These are phyloP conservation scores for Nestor notabilis DNA, from an alignment of 2,113 vertebrate species.

Conservation along the genomic window DNA sequence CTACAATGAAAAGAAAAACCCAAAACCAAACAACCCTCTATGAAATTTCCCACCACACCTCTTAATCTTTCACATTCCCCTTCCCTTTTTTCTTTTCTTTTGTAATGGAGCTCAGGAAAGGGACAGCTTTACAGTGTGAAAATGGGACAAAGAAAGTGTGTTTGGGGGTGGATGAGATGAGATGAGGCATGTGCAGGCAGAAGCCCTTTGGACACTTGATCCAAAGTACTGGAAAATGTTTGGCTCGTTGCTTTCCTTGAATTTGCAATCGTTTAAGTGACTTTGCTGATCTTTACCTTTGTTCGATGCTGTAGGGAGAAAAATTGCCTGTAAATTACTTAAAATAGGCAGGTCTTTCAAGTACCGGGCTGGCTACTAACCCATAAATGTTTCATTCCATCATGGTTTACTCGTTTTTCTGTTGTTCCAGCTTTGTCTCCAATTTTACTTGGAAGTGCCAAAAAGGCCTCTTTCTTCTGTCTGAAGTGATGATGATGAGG, in stretches of 20 bases:
- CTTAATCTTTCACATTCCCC: not conserved
- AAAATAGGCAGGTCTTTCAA: not conserved
- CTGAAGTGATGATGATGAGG: not conserved
- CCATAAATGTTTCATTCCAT: not conserved
- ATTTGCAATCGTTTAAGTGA: not conserved
- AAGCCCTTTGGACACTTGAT: not conserved
- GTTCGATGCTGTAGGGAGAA: not conserved
- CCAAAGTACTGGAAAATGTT: not conserved
- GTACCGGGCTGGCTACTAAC: not conserved
- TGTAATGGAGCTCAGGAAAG: not conserved
- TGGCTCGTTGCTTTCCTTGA: not conserved
- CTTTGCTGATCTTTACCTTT: not conserved
- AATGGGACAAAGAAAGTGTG: not conserved
- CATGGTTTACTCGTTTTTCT: not conserved
- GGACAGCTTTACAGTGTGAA: not conserved
- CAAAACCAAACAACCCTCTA: not conserved
- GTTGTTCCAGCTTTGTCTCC: not conserved
- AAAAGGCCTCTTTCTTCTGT: constrained; percentile 5
- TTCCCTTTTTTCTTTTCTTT: not conserved
- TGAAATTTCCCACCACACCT: not conserved
- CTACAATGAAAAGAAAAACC: not conserved
- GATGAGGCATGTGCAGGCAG: not conserved
- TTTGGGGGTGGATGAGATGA: not conserved
- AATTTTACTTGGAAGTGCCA: constrained; percentile 30
- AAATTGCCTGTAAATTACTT: not conserved